Evolutionary conservation across 2,888 invertebrate genomes (phyloP).

Genomic region (Pandemis cinnamomeana): DNA sequence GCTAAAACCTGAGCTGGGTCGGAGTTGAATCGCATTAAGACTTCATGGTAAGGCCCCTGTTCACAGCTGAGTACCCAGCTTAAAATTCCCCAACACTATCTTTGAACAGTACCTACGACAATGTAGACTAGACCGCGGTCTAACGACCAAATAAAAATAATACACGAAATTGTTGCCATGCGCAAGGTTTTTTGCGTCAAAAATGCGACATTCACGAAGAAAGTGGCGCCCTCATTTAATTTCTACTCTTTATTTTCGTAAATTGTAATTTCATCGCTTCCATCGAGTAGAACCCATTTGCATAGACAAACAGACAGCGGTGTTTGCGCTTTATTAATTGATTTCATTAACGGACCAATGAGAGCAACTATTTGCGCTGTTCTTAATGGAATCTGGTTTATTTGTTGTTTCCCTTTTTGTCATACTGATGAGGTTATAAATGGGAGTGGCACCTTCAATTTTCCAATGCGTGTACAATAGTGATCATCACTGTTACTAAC

Average conservation of each 20-base stretch:
- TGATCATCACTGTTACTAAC: too few species aligned
- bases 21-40: too few species aligned
- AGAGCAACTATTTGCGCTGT: slow-evolving; percentile 38
- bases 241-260: neutral
- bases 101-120: neutral
- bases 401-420: slow-evolving; percentile 15
- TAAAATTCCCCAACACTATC: neutral
- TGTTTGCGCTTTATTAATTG: slow-evolving; percentile 40
- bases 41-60: too few species aligned
- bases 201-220: neutral
- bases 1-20: too few species aligned
- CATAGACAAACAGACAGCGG: slow-evolving; percentile 29
- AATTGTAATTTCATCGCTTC: slow-evolving; percentile 19
- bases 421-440: slow-evolving; percentile 11
- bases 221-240: neutral
- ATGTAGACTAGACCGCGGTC: neutral
- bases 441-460: neutral
- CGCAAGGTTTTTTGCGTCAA: neutral
- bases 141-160: neutral
- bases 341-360: slow-evolving; percentile 38
- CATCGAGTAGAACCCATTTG: slow-evolving; percentile 19
- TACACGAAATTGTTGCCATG: too few species aligned
- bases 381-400: slow-evolving; percentile 33
- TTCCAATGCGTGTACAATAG: too few species aligned
- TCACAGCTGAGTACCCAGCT: too few species aligned